Percentiles rank a stretch among this genome's conserved stretches.
Evolutionary conservation across 1,140 invertebrate species (phyloP).

Genomic region (Drosophila biarmipes): DNA sequence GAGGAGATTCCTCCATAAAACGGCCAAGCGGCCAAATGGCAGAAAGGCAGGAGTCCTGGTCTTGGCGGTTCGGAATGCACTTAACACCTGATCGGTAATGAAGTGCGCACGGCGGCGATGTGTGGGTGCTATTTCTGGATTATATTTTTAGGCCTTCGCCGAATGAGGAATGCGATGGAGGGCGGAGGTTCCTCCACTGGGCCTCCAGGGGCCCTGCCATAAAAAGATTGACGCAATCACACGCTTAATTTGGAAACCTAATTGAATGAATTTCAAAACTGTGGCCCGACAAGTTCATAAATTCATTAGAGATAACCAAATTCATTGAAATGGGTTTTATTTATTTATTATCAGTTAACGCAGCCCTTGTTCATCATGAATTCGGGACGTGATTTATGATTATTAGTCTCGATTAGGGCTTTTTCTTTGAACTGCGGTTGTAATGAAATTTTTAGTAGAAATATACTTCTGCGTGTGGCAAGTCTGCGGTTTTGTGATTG

Average conservation of each 20-base stretch:
- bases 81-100: slow-evolving; percentile 78
- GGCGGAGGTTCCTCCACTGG: neutral
- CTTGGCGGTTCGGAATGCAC: slow-evolving; percentile 48
- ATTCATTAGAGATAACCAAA: no score
- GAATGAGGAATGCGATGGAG: slow-evolving; percentile 2
- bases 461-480: no score
- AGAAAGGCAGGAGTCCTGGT: slow-evolving; percentile 44
- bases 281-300: neutral
- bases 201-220: neutral
- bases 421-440: no score
- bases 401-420: no score
- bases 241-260: neutral
- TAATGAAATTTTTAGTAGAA: neutral
- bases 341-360: neutral
- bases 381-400: no score
- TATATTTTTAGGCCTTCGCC: slow-evolving; percentile 19
- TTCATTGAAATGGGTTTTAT: neutral
- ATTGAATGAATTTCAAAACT: neutral
- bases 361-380: no score
- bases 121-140: slow-evolving; percentile 23
- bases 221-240: neutral
- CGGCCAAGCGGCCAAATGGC: slow-evolving; percentile 9
- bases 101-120: slow-evolving; percentile 28
- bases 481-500: no score
- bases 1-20: slow-evolving; percentile 73